Conservation (phyloP, 1,140 invertebrate genomes). For the Halotydeus destructor region DNA sequence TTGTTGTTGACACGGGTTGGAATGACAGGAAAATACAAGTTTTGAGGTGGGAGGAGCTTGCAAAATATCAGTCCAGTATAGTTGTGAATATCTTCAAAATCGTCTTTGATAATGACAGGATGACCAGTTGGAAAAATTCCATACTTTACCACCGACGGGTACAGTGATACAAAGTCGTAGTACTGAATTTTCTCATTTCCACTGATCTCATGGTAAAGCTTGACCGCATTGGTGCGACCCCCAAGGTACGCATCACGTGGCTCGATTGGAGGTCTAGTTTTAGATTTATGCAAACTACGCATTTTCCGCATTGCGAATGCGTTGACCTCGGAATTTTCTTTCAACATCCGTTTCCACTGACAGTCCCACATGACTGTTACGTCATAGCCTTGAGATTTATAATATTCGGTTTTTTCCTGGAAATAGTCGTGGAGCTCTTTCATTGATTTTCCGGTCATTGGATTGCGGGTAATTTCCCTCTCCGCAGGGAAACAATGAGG, state of each 20-base stretch:
- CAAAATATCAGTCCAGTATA: neutral
- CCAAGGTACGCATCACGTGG: no score
- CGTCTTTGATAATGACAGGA: constrained; percentile 20
- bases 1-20: neutral
- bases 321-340: no score
- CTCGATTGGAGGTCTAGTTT: no score
- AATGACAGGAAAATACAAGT: constrained; percentile 4
- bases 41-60: neutral
- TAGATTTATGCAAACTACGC: no score
- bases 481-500: neutral
- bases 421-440: no score
- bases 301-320: no score
- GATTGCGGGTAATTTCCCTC: neutral
- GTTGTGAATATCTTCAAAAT: no score
- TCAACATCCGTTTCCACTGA: no score
- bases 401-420: neutral
- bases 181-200: no score
- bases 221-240: neutral
- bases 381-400: neutral
- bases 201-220: neutral
- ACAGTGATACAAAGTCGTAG: no score
- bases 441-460: no score
- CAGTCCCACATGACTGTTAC: constrained; percentile 3
- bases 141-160: no score
- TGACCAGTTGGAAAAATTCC: constrained; percentile 21